phyloP scores from a whole-genome alignment of 2,888 invertebrate genomes.

The Melolontha melolontha region DNA sequence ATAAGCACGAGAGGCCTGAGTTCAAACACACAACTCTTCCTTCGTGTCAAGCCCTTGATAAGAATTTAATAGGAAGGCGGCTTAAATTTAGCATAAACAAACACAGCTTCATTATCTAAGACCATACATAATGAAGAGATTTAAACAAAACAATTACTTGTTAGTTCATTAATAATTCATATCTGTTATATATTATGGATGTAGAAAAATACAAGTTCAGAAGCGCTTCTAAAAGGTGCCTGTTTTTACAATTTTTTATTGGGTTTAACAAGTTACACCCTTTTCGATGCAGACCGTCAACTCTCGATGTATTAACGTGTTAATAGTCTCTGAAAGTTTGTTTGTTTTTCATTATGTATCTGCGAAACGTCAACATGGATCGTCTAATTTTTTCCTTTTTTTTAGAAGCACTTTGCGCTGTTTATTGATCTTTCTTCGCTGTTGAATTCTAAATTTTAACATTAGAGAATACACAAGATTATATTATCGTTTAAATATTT shows the following conservation, averaged over 20 bases:
- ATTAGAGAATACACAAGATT: not conserved
- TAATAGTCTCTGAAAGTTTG: constrained; percentile 4
- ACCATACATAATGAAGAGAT: not conserved
- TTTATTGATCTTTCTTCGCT: constrained; percentile 6
- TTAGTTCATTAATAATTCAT: constrained; percentile 34
- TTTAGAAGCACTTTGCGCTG: not conserved
- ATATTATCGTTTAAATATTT: no score
- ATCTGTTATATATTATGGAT: not conserved
- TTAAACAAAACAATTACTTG: constrained; percentile 4
- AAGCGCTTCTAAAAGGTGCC: not conserved
- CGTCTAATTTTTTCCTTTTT: not conserved
- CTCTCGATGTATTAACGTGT: not conserved
- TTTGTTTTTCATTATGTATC: constrained; percentile 32
- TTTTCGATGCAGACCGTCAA: constrained; percentile 4
- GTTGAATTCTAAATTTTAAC: constrained; percentile 1
- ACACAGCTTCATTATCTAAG: not conserved
- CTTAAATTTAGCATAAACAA: constrained; percentile 9
- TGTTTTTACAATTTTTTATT: constrained; percentile 19
- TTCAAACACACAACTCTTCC: not conserved
- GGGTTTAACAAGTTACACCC: constrained; percentile 5
- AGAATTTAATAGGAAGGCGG: constrained; percentile 25
- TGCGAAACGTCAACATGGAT: constrained; percentile 12
- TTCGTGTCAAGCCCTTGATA: not conserved
- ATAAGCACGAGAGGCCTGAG: not conserved
- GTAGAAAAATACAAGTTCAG: not conserved